Evolutionary conservation across 37 sponge, comb jelly and placozoan species (phyloP), one percentile per base, ranked within the genome.

Genomic region (Cliona cf. orientalis): DNA sequence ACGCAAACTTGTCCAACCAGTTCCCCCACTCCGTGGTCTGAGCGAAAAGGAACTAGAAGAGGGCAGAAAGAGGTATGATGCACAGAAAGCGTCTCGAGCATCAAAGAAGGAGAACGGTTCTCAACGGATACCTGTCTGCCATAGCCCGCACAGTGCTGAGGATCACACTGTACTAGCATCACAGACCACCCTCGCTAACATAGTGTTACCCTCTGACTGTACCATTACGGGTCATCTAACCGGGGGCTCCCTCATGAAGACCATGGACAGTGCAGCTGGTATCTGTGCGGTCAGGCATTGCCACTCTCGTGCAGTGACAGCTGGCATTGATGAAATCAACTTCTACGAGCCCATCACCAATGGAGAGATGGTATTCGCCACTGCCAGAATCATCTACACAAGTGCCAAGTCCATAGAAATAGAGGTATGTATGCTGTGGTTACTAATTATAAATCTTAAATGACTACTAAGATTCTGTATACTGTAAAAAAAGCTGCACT

Each of bases 181-280:
- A 26, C 90, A 81, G 59, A 73, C 83, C 23, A 78, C 90, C 2
- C 81, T 93, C 21, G 79, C 74, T 28, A 91, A 89, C 25, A 32
- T 89, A 7, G 89, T 95, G 0, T 80, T 87, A 4, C 94, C 96
- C 3, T 87, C 89, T 2, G 96, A 95, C 78, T 95, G 96, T 58
- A n/a, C 42, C 0, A 3, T 59, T 6, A 39, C 66, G 0, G 78
- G 78, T 19, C 78, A 82, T 71, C 38, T 92, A 69, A 81, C 68
- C 74, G 96, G 96, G 2, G 96, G 96, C 1, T 45, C 86, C 4
- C 80, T 95, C 31, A 95, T 95, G 96, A 95, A 95, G 87, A 89
- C 92, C 84, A 92, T 95, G 96, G 96, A 95, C 59, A 86, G 53
- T 44, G 77, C 85, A 40, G 96, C 93, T 1, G 96, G 90, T 12